Evolutionary conservation across 2,113 vertebrate species (phyloP), one percentile per base, ranked within the genome.

Genomic region (Oryzias melastigma): DNA sequence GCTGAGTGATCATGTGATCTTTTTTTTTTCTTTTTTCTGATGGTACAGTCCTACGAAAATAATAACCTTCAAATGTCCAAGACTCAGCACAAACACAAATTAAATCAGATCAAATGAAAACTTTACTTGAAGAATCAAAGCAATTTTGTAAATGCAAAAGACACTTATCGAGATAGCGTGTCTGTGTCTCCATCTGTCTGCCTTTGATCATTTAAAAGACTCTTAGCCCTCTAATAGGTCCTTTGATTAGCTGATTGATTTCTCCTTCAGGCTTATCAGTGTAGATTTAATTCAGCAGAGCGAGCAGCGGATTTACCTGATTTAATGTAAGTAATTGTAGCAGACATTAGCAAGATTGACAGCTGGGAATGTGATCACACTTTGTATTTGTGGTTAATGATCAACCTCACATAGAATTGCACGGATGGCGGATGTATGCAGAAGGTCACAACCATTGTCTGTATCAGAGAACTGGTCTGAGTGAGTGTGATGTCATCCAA

Each of bases 201-300:
- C 59, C 52, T 67, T 14, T 53, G 69, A 78, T 76, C 60, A 78
- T 73, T 67, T 51, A 55, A 79, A 17, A 57, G 19, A 49, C 49
- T 77, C 70, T 68, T 61, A 1, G 51, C 7, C 45, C 50, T 35
- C 56, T 54, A 81, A 78, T 63, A 68, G 49, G n/a, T 27, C 41
- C 62, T 58, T 51, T 66, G 81, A 85, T 81, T 67, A 73, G 27
- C 16, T 81, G 68, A 90, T 83, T 79, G 80, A 82, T 78, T 69
- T 77, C 8, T 46, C 53, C 6, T 57, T 70, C 62, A 71, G 22
- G 61, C 68, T 85, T 85, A 82, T 86, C 82, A 57, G 56, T 69
- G 48, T 54, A 48, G 56, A 82, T 71, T 82, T 66, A 68, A 86
- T 80, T 69, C 45, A 79, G 40, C 71, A 61, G 68, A 85, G 68